Evolutionary conservation across 2,797 vertebrate species (phyloP).

Genomic region (Macroramphosus scolopax): DNA sequence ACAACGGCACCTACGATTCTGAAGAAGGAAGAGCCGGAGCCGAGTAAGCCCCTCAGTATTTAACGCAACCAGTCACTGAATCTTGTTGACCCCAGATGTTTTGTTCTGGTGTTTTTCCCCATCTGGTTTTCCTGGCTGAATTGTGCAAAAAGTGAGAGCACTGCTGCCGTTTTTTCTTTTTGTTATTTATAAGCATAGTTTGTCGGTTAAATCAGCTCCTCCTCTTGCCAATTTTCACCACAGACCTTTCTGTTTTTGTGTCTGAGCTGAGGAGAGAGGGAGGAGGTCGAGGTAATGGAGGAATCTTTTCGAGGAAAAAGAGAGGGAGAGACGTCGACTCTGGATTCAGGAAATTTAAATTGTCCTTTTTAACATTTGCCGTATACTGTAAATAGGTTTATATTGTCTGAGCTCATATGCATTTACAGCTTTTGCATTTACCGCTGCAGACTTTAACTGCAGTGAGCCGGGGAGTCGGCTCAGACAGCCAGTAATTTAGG

Average conservation of each 20-base stretch:
- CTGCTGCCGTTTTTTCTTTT: conserved; percentile 20
- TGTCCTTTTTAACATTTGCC: conserved; percentile 4
- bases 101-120: conserved; percentile 12
- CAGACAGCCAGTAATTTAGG: conserved; percentile 28
- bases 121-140: conserved; percentile 5
- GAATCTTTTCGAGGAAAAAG: conserved; percentile 2
- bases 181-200: conserved; percentile 69
- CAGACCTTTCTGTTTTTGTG: conserved; percentile 53
- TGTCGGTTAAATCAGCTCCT: conserved; percentile 64
- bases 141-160: conserved; percentile 14
- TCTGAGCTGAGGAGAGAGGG: conserved; percentile 30
- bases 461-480: conserved; percentile 22
- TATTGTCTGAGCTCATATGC: conserved; percentile 50
- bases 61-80: conserved; percentile 2
- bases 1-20: conserved; percentile 31
- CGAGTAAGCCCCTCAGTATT: conserved; percentile 45
- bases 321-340: conserved; percentile 10
- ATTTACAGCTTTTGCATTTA: conserved; percentile 34
- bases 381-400: conserved; percentile 40
- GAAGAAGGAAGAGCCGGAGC: conserved; percentile 56
- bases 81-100: conserved; percentile 24
- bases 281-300: conserved; percentile 51
- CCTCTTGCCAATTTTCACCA: conserved; percentile 56
- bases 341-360: too few species aligned
- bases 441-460: conserved; percentile 51